Evolutionary conservation across 2,888 invertebrate genomes (phyloP).

Genomic region (Plagodis dolabraria): DNA sequence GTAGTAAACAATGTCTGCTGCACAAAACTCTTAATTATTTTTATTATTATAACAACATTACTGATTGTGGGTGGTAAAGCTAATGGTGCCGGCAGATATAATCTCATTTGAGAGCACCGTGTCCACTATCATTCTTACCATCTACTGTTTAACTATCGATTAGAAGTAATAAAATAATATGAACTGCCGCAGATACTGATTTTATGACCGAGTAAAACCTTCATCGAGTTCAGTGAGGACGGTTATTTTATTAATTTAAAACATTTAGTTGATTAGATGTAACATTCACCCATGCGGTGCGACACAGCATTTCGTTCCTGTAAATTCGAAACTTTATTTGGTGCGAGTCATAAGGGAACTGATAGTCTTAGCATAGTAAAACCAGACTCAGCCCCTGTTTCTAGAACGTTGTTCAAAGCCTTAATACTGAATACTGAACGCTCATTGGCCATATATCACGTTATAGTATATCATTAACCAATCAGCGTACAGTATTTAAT

Average conservation of each 20-base stretch:
- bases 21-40: too few species aligned
- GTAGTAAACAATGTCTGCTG: too few species aligned
- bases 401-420: too few species aligned
- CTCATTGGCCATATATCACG: too few species aligned
- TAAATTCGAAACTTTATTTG: constrained; percentile 31
- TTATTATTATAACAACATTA: too few species aligned
- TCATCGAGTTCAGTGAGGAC: constrained; percentile 20
- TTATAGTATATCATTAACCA: too few species aligned
- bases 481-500: too few species aligned
- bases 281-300: constrained; percentile 46
- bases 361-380: too few species aligned
- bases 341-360: constrained; percentile 28
- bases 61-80: not conserved
- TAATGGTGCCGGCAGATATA: not conserved
- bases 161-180: constrained; percentile 19
- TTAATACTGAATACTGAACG: too few species aligned
- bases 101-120: constrained; percentile 1
- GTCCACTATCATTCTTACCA: constrained; percentile 6
- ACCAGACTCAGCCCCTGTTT: too few species aligned
- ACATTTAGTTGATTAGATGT: constrained; percentile 44
- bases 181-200: constrained; percentile 10
- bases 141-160: constrained; percentile 23
- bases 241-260: constrained; percentile 26
- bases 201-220: constrained; percentile 21
- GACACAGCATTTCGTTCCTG: constrained; percentile 48